A percentile compares a stretch with the other conserved stretches of the same genome.
Evolutionary conservation across 2,113 vertebrate genomes (phyloP).

Genomic region (Sphaerodactylus townsendi): DNA sequence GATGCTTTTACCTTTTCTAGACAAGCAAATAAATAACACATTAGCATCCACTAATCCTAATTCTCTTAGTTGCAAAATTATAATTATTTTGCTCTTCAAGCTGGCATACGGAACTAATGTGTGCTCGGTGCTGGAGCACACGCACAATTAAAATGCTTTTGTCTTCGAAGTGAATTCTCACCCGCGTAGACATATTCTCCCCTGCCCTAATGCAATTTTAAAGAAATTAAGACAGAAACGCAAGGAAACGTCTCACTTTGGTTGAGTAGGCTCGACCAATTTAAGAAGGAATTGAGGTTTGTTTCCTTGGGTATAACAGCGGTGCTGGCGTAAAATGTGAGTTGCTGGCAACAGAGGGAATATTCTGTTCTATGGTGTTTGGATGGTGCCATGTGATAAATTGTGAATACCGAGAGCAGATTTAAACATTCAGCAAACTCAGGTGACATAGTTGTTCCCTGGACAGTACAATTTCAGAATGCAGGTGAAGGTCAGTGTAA

Average conservation of each 20-base stretch:
- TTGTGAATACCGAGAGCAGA: neutral
- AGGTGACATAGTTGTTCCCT: neutral
- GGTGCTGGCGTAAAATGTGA: neutral
- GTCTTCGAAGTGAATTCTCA: slow-evolving; percentile 3
- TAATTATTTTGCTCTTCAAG: neutral
- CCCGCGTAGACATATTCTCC: neutral
- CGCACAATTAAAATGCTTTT: neutral
- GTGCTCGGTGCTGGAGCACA: neutral
- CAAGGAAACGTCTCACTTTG: neutral
- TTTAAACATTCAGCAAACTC: neutral
- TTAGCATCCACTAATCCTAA: slow-evolving; percentile 11
- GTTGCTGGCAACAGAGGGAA: neutral
- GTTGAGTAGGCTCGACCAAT: neutral
- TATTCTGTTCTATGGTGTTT: neutral
- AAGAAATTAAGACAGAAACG: slow-evolving; percentile 13
- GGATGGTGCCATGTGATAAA: neutral
- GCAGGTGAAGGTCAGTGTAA: no score
- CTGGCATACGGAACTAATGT: neutral
- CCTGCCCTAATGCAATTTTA: neutral
- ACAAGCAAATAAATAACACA: slow-evolving; percentile 31
- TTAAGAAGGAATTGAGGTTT: neutral
- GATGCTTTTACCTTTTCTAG: slow-evolving; percentile 36
- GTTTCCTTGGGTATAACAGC: neutral
- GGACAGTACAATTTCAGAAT: neutral
- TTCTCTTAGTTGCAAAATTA: neutral